Conservation (phyloP, 2,113 vertebrate genomes). For the Rhinolophus sinicus region DNA sequence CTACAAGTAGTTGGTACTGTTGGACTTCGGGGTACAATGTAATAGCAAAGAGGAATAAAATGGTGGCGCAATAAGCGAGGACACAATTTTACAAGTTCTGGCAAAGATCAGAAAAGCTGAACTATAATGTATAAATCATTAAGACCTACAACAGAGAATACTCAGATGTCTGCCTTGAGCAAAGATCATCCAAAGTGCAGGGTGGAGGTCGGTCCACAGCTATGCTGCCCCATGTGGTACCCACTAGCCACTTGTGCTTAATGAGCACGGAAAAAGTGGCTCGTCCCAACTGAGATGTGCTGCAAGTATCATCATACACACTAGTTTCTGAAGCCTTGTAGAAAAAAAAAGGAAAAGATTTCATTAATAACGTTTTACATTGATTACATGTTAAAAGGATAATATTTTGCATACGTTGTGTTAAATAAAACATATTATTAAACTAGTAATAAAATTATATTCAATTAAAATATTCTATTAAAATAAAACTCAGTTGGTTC, state of each 20-base stretch:
- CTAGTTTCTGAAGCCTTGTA: neutral
- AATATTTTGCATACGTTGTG: neutral
- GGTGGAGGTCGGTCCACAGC: neutral
- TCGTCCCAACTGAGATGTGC: neutral
- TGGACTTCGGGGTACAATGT: neutral
- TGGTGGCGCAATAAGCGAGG: neutral
- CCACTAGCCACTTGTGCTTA: neutral
- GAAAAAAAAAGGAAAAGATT: neutral
- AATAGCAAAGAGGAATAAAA: neutral
- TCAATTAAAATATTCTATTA: neutral
- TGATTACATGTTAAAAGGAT: neutral
- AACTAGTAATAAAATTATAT: neutral
- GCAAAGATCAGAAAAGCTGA: neutral
- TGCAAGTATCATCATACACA: neutral
- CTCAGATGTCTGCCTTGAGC: neutral
- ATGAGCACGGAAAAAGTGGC: neutral
- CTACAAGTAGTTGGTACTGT: neutral
- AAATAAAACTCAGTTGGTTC: neutral
- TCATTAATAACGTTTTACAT: neutral
- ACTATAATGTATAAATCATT: neutral
- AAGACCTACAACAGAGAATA: neutral
- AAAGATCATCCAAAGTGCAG: neutral
- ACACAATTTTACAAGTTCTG: neutral
- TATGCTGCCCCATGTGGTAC: neutral
- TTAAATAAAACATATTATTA: neutral